A percentile compares a stretch with the other conserved stretches of the same genome.
phyloP scores from a whole-genome alignment of 2,797 vertebrate species.

The Tadarida brasiliensis region DNA sequence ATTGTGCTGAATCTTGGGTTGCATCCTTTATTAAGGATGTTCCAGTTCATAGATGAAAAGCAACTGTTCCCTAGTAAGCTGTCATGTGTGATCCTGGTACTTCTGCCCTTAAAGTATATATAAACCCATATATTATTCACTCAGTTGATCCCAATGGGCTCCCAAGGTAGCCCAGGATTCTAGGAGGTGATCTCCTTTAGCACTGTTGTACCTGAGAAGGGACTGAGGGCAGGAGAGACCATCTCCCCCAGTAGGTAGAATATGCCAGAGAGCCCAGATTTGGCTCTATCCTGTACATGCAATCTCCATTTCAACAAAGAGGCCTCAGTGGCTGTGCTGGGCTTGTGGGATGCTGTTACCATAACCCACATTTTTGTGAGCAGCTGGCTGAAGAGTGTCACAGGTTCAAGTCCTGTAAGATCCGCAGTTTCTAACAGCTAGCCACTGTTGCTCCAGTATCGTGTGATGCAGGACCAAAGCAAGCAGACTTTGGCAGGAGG shows the following conservation, averaged over 20 bases:
- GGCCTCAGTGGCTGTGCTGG: not conserved
- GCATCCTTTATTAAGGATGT: not conserved
- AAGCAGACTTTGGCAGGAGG: not conserved
- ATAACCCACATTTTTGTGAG: not conserved
- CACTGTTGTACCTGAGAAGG: not conserved
- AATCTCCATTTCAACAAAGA: not conserved
- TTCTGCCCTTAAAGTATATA: not conserved
- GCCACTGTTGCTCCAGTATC: not conserved
- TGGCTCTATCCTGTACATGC: not conserved
- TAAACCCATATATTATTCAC: not conserved
- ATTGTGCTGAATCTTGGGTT: not conserved
- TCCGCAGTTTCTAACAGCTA: not conserved
- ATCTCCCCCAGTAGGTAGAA: not conserved
- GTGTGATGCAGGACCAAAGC: not conserved
- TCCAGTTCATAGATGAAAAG: not conserved
- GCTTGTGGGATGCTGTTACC: not conserved
- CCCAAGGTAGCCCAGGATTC: not conserved
- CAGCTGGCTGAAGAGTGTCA: not conserved
- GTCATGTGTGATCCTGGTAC: not conserved
- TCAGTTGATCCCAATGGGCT: not conserved
- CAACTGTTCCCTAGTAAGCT: not conserved
- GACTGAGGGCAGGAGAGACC: not conserved
- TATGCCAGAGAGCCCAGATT: not conserved
- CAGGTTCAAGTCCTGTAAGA: not conserved
- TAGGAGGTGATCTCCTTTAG: not conserved